A percentile compares a stretch with the other conserved stretches of the same genome.
phyloP scores from a whole-genome alignment of 37 sponge, comb jelly and placozoan species.

The Axinella damicornis region DNA sequence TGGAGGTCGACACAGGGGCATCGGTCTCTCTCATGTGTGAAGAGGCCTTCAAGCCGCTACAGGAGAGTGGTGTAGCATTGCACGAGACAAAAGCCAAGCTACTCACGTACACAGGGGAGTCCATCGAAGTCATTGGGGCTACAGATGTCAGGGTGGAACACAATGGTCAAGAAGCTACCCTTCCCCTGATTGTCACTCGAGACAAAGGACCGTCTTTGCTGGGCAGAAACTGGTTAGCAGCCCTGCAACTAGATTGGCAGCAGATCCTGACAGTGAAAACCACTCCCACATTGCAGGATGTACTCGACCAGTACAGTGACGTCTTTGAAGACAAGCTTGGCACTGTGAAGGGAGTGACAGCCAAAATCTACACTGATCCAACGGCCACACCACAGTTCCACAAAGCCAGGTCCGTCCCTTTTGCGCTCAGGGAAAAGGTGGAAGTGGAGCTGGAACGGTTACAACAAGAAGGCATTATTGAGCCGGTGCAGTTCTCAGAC shows the following conservation, averaged over 20 bases:
- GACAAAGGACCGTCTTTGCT: too few relatives aligned
- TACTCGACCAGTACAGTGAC: too few relatives aligned
- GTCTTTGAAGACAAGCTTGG: not conserved
- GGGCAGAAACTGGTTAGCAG: too few relatives aligned
- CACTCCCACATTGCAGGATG: too few relatives aligned
- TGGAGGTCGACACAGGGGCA: slow-evolving; percentile 53
- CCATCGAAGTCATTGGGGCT: not conserved
- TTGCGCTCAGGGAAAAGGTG: slow-evolving; percentile 31
- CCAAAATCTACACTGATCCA: slow-evolving; percentile 24
- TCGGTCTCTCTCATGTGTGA: slow-evolving; percentile 1
- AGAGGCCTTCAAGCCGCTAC: not conserved
- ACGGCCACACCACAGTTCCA: slow-evolving; percentile 9
- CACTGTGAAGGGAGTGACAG: not conserved
- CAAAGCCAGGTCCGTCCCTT: slow-evolving; percentile 40
- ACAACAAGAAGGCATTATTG: slow-evolving; percentile 8
- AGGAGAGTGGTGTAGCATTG: not conserved
- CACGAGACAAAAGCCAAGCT: not conserved
- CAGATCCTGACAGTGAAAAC: too few relatives aligned
- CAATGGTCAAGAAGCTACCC: too few relatives aligned
- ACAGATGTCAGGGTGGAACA: too few relatives aligned
- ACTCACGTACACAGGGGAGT: not conserved
- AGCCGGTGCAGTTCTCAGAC: slow-evolving; percentile 17
- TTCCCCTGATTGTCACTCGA: too few relatives aligned
- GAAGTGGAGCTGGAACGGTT: slow-evolving; percentile 43
- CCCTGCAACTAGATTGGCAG: too few relatives aligned